phyloP scores from a whole-genome alignment of 2,888 invertebrate species.

The Psylliodes chrysocephalus region DNA sequence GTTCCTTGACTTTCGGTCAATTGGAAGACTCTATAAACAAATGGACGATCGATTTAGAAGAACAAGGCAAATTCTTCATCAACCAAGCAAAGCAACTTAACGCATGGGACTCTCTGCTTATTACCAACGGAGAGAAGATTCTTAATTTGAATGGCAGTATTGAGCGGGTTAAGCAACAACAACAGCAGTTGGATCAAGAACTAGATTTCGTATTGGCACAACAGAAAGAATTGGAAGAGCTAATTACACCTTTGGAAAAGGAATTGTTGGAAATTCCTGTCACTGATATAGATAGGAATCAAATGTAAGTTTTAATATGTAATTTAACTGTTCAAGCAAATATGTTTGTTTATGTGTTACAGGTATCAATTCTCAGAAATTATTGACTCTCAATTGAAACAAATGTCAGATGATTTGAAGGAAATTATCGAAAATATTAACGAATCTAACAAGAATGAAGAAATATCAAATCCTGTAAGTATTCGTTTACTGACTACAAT shows the following conservation, averaged over 20 bases:
- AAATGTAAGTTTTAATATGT: conserved; percentile 83
- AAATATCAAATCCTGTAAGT: conserved; percentile 86
- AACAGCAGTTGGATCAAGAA: conserved; percentile 90
- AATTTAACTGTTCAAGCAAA: neutral
- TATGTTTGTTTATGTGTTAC: conserved; percentile 43
- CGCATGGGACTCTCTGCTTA: conserved; percentile 92
- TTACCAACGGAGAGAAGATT: conserved; percentile 94
- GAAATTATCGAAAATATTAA: conserved; percentile 95
- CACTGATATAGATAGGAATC: conserved; percentile 88
- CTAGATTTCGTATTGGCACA: conserved; percentile 93
- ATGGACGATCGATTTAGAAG: conserved; percentile 92
- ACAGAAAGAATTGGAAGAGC: conserved; percentile 90
- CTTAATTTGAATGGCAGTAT: conserved; percentile 86
- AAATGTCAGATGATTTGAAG: conserved; percentile 94
- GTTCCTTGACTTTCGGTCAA: conserved; percentile 81
- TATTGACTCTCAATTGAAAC: conserved; percentile 89
- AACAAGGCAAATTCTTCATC: conserved; percentile 91
- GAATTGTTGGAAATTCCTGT: conserved; percentile 76
- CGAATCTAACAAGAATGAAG: conserved; percentile 84
- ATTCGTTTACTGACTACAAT: too few relatives aligned
- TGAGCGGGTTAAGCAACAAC: conserved; percentile 89
- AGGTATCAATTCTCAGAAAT: conserved; percentile 90
- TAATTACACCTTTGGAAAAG: conserved; percentile 86
- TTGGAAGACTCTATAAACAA: conserved; percentile 93
- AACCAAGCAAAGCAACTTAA: conserved; percentile 96